Evolutionary conservation across 2,888 invertebrate genomes (phyloP).

Genomic region (Agriopis aurantiaria): DNA sequence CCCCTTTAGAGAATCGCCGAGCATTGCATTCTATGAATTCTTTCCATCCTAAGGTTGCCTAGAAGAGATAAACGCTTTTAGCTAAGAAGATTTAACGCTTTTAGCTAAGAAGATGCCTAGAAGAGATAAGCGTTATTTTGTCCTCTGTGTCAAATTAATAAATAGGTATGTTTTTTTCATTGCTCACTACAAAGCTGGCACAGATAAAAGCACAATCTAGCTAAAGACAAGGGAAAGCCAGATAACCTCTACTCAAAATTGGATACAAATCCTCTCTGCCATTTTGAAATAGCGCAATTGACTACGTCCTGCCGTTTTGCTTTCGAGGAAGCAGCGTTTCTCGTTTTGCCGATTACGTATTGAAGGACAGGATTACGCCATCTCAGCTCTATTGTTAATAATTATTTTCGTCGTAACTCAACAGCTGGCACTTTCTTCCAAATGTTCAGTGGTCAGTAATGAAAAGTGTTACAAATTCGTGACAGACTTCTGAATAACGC

Average conservation of each 20-base stretch:
- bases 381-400: background rate
- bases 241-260: background rate
- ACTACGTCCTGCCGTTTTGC: background rate
- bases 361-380: conserved; percentile 1
- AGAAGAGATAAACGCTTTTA: no score
- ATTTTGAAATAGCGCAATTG: background rate
- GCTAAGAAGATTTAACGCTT: no score
- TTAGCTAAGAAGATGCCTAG: no score
- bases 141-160: no score
- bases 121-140: no score
- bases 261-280: background rate
- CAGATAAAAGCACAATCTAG: background rate
- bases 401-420: background rate
- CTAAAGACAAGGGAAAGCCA: background rate
- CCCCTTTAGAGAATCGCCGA: no score
- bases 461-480: conserved; percentile 24
- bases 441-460: conserved; percentile 14
- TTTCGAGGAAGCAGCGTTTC: background rate
- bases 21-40: no score
- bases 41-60: no score
- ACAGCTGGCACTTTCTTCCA: conserved; percentile 8
- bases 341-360: background rate
- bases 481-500: conserved; percentile 10
- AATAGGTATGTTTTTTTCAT: no score
- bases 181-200: background rate